Conservation (phyloP, 2,797 vertebrate species). For the Picus viridis region DNA sequence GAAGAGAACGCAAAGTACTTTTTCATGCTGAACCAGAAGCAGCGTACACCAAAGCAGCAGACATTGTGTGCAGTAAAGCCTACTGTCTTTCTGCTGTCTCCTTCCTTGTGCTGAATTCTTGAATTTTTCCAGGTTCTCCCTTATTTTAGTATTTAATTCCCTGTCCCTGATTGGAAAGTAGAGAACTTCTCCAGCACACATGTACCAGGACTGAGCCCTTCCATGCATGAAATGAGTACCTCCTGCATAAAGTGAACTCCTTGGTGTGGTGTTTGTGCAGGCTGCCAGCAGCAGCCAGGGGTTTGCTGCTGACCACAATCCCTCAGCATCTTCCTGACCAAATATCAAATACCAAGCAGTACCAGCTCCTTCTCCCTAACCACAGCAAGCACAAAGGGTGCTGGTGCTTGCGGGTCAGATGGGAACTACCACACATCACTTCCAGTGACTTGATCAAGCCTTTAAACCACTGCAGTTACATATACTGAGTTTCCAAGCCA, state of each 20-base stretch:
- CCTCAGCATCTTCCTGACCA: neutral
- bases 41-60: neutral
- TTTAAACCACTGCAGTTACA: neutral
- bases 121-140: neutral
- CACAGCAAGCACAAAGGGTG: neutral
- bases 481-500: neutral
- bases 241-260: accelerated
- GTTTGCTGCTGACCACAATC: neutral
- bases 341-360: neutral
- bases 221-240: accelerated
- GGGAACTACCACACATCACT: neutral
- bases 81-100: neutral
- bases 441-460: neutral
- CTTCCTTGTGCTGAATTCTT: no score
- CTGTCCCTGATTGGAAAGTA: neutral
- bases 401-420: neutral
- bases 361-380: neutral
- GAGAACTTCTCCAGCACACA: neutral
- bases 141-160: neutral
- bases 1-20: neutral
- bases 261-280: accelerated
- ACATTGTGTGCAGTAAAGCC: neutral
- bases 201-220: neutral
- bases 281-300: neutral
- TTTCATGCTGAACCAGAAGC: neutral